A percentile compares a stretch with the other conserved stretches of the same genome.
phyloP scores from a whole-genome alignment of 2,797 vertebrate genomes.

The Morus bassanus region DNA sequence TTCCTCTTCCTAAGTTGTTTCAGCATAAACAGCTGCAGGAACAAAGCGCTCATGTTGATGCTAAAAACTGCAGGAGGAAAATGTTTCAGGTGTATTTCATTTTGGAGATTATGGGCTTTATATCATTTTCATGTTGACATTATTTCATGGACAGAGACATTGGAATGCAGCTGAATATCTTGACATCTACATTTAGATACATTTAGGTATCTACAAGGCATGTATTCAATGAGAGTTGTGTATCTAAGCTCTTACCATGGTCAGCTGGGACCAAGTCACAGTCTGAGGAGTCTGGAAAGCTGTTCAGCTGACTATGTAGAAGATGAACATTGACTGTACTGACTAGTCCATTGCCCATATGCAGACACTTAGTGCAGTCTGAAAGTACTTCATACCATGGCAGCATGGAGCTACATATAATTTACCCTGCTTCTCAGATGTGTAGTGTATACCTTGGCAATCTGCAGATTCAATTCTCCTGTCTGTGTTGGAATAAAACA shows the following conservation, averaged over 20 bases:
- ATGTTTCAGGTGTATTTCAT: neutral
- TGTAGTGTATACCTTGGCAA: neutral
- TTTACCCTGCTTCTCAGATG: neutral
- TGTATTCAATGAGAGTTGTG: neutral
- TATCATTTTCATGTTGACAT: neutral
- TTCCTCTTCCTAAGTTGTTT: neutral
- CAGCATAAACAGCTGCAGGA: neutral
- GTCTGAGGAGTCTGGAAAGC: neutral
- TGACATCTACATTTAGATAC: neutral
- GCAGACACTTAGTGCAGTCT: neutral
- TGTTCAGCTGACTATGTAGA: neutral
- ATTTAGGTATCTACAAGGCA: neutral
- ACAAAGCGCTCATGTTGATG: neutral
- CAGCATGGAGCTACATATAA: neutral
- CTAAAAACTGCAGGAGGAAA: neutral
- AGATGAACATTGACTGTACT: neutral
- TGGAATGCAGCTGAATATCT: neutral
- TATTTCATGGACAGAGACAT: neutral
- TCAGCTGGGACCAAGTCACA: neutral
- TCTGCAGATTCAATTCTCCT: neutral
- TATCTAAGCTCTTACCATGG: neutral
- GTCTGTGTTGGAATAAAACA: neutral
- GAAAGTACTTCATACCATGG: neutral
- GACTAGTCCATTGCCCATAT: neutral
- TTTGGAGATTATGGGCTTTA: neutral